phyloP scores from a whole-genome alignment of 2,113 vertebrate genomes.

The Otus sunia region DNA sequence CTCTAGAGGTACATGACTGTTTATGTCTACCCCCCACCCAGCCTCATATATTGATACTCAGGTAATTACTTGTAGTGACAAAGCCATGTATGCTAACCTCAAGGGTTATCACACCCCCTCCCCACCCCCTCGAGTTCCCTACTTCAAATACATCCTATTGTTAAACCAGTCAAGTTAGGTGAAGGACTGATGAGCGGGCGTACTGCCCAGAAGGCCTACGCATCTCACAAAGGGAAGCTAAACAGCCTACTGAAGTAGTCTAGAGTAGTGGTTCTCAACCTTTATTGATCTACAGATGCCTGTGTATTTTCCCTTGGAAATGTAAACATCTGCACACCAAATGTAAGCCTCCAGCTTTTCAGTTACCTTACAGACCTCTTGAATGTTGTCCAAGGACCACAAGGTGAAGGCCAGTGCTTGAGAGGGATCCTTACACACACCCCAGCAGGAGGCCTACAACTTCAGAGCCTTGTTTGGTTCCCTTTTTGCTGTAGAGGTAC shows the following conservation, averaged over 20 bases:
- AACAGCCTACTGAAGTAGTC: not conserved
- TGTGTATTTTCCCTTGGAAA: not conserved
- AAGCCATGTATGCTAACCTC: not conserved
- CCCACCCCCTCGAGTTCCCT: fast-evolving
- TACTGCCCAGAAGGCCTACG: not conserved
- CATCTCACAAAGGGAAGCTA: not conserved
- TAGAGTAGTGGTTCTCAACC: not conserved
- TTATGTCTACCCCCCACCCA: not conserved
- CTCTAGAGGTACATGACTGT: not conserved
- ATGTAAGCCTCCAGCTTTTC: not conserved
- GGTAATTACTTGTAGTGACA: not conserved
- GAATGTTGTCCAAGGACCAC: not conserved
- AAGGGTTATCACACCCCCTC: not conserved
- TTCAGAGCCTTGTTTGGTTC: not conserved
- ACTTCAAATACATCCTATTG: not conserved
- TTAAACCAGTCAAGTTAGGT: not conserved
- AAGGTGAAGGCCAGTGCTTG: not conserved
- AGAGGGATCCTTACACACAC: not conserved
- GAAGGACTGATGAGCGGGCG: not conserved
- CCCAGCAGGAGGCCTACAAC: not conserved
- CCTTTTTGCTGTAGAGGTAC: not conserved
- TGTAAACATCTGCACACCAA: not conserved
- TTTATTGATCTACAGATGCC: constrained; percentile 31
- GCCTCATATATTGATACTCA: fast-evolving
- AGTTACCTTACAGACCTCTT: not conserved